Conservation (phyloP, 1,140 invertebrate species). For the Atta cephalotes region DNA sequence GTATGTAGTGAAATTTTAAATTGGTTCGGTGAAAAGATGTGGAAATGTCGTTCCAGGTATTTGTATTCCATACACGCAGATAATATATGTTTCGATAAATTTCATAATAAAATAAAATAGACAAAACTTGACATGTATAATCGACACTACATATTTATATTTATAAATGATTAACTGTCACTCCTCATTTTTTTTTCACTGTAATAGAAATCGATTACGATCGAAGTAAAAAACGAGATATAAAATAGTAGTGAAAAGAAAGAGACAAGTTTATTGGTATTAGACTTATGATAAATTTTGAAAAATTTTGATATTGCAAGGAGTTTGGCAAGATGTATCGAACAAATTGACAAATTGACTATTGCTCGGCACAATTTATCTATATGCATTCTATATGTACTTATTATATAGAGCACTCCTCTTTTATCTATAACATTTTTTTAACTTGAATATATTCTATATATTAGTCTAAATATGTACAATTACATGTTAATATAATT, state of each 20-base stretch:
- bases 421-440: neutral
- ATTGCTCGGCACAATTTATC: neutral
- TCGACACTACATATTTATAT: neutral
- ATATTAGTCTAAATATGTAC: neutral
- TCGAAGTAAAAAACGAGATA: constrained; percentile 2
- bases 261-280: neutral
- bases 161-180: constrained; percentile 15
- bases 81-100: constrained; percentile 17
- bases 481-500: constrained; percentile 35
- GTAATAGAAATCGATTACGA: neutral
- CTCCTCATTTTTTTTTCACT: neutral
- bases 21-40: constrained; percentile 15
- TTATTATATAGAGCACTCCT: neutral
- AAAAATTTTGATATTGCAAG: neutral
- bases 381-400: neutral
- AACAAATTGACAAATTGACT: constrained; percentile 9
- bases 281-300: neutral
- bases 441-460: neutral
- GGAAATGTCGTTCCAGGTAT: constrained; percentile 19
- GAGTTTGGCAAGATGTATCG: neutral
- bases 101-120: constrained; percentile 15
- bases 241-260: neutral
- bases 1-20: constrained; percentile 42
- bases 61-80: constrained; percentile 11
- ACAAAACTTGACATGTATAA: neutral